phyloP scores from a whole-genome alignment of 2,797 vertebrate genomes.

The Epinephelus awoara region DNA sequence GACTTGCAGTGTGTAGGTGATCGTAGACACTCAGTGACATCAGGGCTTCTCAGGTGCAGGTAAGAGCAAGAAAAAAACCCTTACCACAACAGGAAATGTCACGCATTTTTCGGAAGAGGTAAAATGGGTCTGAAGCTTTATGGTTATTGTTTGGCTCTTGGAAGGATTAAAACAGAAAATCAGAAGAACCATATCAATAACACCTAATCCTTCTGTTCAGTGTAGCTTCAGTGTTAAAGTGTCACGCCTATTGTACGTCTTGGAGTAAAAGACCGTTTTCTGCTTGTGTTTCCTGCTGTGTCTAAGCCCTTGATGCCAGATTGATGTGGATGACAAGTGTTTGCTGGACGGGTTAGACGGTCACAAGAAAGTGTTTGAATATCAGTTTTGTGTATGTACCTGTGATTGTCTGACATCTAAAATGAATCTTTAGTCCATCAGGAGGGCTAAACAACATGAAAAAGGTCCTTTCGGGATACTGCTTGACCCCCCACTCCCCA shows the following conservation, averaged over 20 bases:
- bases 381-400: slow-evolving; percentile 28
- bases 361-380: slow-evolving; percentile 6
- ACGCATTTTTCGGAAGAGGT: slow-evolving; percentile 9
- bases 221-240: slow-evolving; percentile 17
- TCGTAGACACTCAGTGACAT: slow-evolving; percentile 21
- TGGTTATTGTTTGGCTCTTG: not conserved
- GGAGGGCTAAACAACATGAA: slow-evolving; percentile 23
- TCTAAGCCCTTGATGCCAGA: slow-evolving; percentile 11
- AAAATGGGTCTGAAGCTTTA: slow-evolving; percentile 2
- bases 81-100: slow-evolving; percentile 11
- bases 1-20: slow-evolving; percentile 29
- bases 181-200: slow-evolving; percentile 14
- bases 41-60: slow-evolving; percentile 60
- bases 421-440: slow-evolving; percentile 4
- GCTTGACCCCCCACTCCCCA: not conserved
- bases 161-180: not conserved
- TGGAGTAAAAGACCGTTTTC: slow-evolving; percentile 17
- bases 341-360: not conserved
- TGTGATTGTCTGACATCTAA: slow-evolving; percentile 24
- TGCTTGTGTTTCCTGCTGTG: slow-evolving; percentile 7
- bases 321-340: slow-evolving; percentile 9
- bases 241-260: slow-evolving; percentile 12
- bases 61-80: slow-evolving; percentile 32
- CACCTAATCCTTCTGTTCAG: slow-evolving; percentile 17
- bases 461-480: not conserved